Evolutionary conservation across 2,888 invertebrate genomes (phyloP), one percentile per base, ranked within the genome.

Genomic region (Drosophila meridionalis): DNA sequence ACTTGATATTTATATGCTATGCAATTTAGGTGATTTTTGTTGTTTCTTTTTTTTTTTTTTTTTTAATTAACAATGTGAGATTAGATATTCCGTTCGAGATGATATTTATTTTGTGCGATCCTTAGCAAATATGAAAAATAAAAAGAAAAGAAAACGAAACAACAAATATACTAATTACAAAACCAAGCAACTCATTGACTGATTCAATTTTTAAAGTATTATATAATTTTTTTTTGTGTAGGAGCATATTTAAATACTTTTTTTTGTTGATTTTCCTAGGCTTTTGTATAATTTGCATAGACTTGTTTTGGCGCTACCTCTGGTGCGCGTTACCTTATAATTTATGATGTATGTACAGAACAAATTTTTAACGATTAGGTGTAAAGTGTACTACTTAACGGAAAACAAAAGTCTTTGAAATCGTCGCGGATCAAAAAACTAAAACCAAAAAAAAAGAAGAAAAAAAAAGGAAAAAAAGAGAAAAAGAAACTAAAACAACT

Each of bases 201-300:
- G 85, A 85, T 45, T 80, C 80, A 88, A 83, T 78, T 85, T 85
- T 83, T 82, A 85, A 88, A 85, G 85, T 85, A 85, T 85, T 85
- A 88, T 86, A 83, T 83, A 88, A 77, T 72, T 87, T 84, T 87
- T 84, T 20, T 20, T 84, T 87, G 83, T 76, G 76, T 87, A 85
- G 87, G 79, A 73, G 69, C 77, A 83, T 83, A 63, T 76, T 81
- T 69, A 73, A 70, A 66, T 64, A 62, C 68, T 6, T 55, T 53
- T 32, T 34, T 14, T 40, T 42, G 65, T 63, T 43, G 45, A 20
- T 45, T 45, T 58, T 45, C 45, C 42, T 66, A 56, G 62, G 58
- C 62, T 71, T 74, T 80, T 77, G 40, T 42, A 56, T 69, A 55
- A 48, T 55, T 70, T 60, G 50, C 50, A 55, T 57, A 61, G 48